phyloP scores from a whole-genome alignment of 2,113 vertebrate species.

The Piprites chloris region DNA sequence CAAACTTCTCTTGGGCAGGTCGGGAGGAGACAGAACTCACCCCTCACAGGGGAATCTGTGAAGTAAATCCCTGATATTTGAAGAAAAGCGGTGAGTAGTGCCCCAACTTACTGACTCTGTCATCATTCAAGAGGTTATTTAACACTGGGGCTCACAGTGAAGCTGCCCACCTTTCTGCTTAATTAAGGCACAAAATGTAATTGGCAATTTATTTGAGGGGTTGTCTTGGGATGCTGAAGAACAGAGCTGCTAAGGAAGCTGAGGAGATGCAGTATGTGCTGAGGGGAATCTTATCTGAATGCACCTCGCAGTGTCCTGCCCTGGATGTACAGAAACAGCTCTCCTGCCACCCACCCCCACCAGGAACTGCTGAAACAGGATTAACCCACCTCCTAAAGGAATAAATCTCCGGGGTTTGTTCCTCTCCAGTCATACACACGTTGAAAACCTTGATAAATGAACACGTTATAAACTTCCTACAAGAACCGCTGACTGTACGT shows the following conservation, averaged over 20 bases:
- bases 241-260: constrained; percentile 44
- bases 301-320: background rate
- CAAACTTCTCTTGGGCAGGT: background rate
- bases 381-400: constrained; percentile 34
- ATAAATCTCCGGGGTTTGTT: constrained; percentile 3
- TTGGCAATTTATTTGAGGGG: constrained; percentile 41
- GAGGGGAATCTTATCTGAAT: constrained; percentile 17
- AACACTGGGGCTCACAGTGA: constrained; percentile 24
- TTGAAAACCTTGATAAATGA: constrained; percentile 16
- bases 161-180: constrained; percentile 62
- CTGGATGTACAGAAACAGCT: background rate
- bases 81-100: background rate
- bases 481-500: background rate
- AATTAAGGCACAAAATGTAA: constrained; percentile 42
- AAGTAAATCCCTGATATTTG: background rate
- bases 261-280: background rate
- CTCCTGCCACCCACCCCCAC: background rate
- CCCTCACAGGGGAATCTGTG: background rate
- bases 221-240: constrained; percentile 42
- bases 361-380: constrained; percentile 42
- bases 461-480: background rate
- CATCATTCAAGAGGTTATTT: constrained; percentile 41
- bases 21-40: background rate
- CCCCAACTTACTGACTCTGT: background rate
- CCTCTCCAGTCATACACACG: background rate